A percentile compares a stretch with the other conserved stretches of the same genome.
Conservation (phyloP, 2,888 invertebrate genomes). For the Hofmannophila pseudospretella region DNA sequence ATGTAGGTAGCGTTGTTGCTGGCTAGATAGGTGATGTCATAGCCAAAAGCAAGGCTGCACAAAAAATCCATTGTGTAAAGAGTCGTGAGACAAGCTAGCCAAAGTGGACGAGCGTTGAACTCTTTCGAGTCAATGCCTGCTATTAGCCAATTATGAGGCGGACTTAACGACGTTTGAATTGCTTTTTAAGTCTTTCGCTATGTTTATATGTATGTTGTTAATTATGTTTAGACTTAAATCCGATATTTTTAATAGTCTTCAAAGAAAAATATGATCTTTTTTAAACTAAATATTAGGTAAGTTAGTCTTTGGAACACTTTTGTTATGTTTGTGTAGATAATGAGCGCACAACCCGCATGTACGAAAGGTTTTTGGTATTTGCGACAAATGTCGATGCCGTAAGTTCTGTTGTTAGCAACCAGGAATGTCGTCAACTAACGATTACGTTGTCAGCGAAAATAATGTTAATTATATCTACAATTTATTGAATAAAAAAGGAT, state of each 20-base stretch:
- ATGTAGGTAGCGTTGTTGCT: constrained; percentile 20
- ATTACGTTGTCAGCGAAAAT: no score
- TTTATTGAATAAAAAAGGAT: no score
- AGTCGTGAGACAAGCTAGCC: constrained; percentile 66
- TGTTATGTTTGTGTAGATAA: constrained; percentile 30
- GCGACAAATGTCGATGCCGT: constrained; percentile 23
- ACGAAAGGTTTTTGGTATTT: constrained; percentile 44
- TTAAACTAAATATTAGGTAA: no score
- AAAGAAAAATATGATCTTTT: no score
- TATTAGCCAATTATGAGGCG: constrained; percentile 61
- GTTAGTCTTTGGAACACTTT: no score
- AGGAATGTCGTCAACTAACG: no score
- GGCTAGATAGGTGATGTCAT: constrained; percentile 57
- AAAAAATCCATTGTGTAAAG: constrained; percentile 73
- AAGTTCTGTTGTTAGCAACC: no score
- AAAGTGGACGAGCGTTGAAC: constrained; percentile 69
- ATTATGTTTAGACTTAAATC: no score
- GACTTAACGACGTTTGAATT: constrained; percentile 44
- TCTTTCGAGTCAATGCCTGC: constrained; percentile 64
- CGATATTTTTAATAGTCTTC: no score
- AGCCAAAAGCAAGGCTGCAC: constrained; percentile 64
- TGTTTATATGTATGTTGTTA: not conserved
- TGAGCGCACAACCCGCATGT: constrained; percentile 43
- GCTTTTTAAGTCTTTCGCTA: constrained; percentile 20
- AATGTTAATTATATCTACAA: no score